These are phyloP conservation scores for Onychostruthus taczanowskii DNA, from an alignment of 2,113 vertebrate genomes.

Conservation along the genomic window DNA sequence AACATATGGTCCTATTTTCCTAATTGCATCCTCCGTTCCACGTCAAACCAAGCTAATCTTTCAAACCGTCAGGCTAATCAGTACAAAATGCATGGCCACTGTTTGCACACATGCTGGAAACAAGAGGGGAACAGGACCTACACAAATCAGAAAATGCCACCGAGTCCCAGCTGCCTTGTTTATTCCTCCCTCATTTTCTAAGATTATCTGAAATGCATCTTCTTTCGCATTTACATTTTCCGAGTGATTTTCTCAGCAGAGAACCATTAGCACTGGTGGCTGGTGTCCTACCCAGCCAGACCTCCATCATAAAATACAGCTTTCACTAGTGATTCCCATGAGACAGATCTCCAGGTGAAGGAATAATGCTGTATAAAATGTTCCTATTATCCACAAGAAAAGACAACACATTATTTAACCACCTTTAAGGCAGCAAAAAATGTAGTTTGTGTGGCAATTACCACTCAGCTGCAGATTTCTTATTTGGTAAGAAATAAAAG, in stretches of 20 bases:
- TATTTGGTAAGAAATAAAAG: neutral
- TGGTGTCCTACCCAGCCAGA: neutral
- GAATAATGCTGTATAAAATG: neutral
- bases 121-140: slow-evolving; percentile 46
- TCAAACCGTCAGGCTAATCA: slow-evolving; percentile 58
- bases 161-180: slow-evolving; percentile 13
- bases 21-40: slow-evolving; percentile 50
- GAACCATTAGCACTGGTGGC: neutral
- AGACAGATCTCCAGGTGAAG: neutral
- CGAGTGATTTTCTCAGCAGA: neutral
- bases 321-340: neutral
- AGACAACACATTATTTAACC: neutral
- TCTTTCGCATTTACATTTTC: neutral
- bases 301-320: neutral
- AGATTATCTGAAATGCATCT: neutral
- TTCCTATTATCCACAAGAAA: neutral
- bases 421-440: neutral
- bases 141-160: slow-evolving; percentile 40
- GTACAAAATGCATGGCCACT: slow-evolving; percentile 42
- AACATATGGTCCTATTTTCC: slow-evolving; percentile 63
- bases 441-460: neutral
- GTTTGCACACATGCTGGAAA: slow-evolving; percentile 51
- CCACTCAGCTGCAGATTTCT: neutral
- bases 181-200: neutral
- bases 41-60: slow-evolving; percentile 57